phyloP scores from a whole-genome alignment of 2,888 invertebrate species.

The Isoperla grammatica region DNA sequence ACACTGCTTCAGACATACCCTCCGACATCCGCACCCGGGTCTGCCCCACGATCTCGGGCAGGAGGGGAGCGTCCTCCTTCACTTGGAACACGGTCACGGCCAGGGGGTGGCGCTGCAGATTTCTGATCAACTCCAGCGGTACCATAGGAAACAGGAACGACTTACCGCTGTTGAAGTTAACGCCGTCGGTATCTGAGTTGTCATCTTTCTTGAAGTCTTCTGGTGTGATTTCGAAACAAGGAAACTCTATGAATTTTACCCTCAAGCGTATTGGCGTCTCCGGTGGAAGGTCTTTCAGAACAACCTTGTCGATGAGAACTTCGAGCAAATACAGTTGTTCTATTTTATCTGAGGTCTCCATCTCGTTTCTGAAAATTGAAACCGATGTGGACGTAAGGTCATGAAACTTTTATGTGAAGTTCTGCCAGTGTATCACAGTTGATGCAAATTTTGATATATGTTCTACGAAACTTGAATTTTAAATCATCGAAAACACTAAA shows the following conservation, averaged over 20 bases:
- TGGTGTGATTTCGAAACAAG: conserved; percentile 34
- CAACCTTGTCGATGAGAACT: conserved; percentile 26
- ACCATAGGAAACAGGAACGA: conserved; percentile 27
- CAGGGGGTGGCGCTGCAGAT: conserved; percentile 22
- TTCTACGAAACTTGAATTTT: too few relatives aligned
- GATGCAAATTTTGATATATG: too few relatives aligned
- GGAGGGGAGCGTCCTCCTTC: not conserved
- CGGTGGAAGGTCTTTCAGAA: not conserved
- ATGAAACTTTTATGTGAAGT: too few relatives aligned
- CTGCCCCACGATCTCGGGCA: conserved; percentile 16
- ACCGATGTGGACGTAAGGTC: too few relatives aligned
- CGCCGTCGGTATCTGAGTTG: not conserved
- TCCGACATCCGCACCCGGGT: conserved; percentile 11
- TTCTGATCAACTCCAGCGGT: conserved; percentile 20
- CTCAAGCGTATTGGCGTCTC: conserved; percentile 29
- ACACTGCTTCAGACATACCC: conserved; percentile 33
- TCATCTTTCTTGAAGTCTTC: conserved; percentile 31
- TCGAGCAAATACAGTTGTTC: conserved; percentile 29
- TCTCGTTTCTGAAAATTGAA: too few relatives aligned
- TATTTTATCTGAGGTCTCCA: not conserved
- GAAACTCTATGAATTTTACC: conserved; percentile 36
- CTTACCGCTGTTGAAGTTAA: conserved; percentile 25
- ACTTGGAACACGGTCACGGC: conserved; percentile 19
- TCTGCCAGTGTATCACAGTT: too few relatives aligned
- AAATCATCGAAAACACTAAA: too few relatives aligned